Conservation (phyloP, 2,113 vertebrate species). For the Oreochromis aureus region DNA sequence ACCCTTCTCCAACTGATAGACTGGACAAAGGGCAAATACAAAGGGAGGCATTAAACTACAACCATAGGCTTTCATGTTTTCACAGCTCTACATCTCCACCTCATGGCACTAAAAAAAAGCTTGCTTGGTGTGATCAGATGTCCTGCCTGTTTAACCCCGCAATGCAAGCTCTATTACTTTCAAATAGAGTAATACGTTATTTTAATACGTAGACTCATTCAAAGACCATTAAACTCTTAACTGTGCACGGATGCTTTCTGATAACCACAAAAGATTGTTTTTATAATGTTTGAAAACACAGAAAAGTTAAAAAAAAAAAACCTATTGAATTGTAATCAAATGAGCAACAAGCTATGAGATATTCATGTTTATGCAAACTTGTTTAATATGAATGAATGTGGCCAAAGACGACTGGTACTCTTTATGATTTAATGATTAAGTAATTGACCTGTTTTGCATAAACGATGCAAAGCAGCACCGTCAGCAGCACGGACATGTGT, state of each 20-base stretch:
- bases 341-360: background rate
- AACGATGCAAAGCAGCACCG: background rate
- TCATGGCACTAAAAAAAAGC: background rate
- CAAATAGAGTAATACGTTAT: background rate
- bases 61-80: slow-evolving; percentile 12
- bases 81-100: background rate
- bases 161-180: background rate
- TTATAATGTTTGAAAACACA: background rate
- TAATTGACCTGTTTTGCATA: background rate
- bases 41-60: slow-evolving; percentile 28
- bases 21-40: slow-evolving; percentile 54
- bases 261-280: background rate
- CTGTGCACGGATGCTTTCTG: background rate
- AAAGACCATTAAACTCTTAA: background rate
- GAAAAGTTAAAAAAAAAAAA: background rate
- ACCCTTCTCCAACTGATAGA: slow-evolving; percentile 39
- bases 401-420: background rate
- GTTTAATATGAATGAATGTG: background rate
- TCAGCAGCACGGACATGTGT: no score
- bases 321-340: background rate
- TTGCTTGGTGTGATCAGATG: background rate
- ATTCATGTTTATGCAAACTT: background rate
- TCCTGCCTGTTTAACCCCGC: background rate
- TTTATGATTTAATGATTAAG: background rate
- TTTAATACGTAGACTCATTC: background rate